Conservation (phyloP, 2,113 vertebrate species). For the Orthonyx spaldingii region DNA sequence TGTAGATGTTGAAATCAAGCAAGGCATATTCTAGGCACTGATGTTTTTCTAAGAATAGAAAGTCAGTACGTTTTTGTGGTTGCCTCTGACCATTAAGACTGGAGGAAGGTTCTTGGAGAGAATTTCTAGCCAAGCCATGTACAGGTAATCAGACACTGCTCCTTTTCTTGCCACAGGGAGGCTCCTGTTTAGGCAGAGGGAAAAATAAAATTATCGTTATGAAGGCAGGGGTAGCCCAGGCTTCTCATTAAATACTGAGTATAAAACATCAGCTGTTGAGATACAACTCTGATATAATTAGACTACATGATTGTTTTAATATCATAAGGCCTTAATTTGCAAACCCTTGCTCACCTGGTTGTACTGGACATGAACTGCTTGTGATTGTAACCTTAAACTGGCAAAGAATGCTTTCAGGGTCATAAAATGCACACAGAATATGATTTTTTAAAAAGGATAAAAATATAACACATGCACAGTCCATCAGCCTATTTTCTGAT, state of each 20-base stretch:
- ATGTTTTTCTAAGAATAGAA: constrained; percentile 88
- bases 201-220: not conserved
- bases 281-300: not conserved
- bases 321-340: not conserved
- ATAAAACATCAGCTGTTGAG: not conserved
- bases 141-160: constrained; percentile 88
- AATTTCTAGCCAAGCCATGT: constrained; percentile 95
- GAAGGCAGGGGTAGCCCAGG: not conserved
- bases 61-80: constrained; percentile 96
- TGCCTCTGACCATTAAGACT: constrained; percentile 89
- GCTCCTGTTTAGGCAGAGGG: constrained; percentile 77
- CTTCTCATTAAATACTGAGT: not conserved
- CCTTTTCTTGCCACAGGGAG: constrained; percentile 95
- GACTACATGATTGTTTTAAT: not conserved
- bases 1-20: not conserved
- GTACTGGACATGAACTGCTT: not conserved
- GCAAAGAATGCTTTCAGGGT: not conserved
- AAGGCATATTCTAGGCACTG: not conserved
- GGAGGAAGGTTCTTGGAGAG: constrained; percentile 94
- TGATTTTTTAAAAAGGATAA: not conserved
- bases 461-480: not conserved
- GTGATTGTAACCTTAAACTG: not conserved
- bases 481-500: not conserved
- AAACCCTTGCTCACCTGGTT: not conserved
- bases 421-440: not conserved